Evolutionary conservation across 1,140 invertebrate genomes (phyloP).

Genomic region (Wasmannia auropunctata): DNA sequence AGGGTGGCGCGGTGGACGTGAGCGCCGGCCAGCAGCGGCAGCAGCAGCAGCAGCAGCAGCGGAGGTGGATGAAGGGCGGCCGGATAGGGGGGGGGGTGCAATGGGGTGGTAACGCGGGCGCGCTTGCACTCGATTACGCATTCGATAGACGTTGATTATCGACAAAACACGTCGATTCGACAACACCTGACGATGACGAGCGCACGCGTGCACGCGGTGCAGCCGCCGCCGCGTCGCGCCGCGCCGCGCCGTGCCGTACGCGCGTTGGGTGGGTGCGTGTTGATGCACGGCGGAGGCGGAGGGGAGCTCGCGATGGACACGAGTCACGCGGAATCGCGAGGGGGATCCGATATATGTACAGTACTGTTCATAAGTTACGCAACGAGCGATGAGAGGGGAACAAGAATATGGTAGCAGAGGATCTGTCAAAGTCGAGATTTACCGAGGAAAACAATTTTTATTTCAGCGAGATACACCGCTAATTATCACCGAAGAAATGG

Average conservation of each 20-base stretch:
- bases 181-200: conserved; percentile 75
- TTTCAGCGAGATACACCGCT: not conserved
- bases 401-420: not conserved
- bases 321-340: conserved; percentile 12
- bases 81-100: conserved; percentile 50
- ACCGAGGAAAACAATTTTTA: not conserved
- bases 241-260: no score
- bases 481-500: not conserved
- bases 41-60: no score
- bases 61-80: conserved; percentile 34
- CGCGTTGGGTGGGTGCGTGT: conserved; percentile 18
- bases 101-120: conserved; percentile 52
- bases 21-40: not conserved
- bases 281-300: conserved; percentile 47
- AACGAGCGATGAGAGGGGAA: not conserved
- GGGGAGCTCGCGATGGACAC: conserved; percentile 44
- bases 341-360: conserved; percentile 7
- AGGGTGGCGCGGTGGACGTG: not conserved
- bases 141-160: conserved; percentile 76
- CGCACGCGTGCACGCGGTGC: conserved; percentile 49
- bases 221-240: no score
- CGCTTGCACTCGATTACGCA: conserved; percentile 74
- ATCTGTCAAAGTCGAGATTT: not conserved
- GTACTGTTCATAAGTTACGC: conserved; percentile 19
- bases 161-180: conserved; percentile 76